Percentiles rank a stretch among this genome's conserved stretches.
These are phyloP conservation scores for Dicyrtoma fusca DNA, from an alignment of 2,888 invertebrate species.

Conservation along the genomic window DNA sequence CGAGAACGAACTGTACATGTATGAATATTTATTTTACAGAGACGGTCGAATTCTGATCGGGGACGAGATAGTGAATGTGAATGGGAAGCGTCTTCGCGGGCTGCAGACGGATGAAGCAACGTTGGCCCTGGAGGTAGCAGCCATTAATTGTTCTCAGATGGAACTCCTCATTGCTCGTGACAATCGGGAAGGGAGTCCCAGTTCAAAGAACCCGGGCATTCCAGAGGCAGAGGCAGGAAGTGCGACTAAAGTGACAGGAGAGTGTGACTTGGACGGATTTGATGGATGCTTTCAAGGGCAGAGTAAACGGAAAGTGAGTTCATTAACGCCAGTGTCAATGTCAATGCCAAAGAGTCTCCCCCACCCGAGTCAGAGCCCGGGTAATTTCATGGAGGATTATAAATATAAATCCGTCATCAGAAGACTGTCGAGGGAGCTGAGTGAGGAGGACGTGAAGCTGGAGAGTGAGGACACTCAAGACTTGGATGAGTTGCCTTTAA, in stretches of 20 bases:
- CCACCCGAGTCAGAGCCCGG: neutral
- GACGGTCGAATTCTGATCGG: conserved; percentile 71
- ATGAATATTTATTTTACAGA: no score
- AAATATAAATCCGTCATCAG: neutral
- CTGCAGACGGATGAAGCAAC: conserved; percentile 59
- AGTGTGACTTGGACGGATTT: no score
- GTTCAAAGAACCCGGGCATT: no score
- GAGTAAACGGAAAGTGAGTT: no score
- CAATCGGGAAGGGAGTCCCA: neutral
- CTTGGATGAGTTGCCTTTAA: neutral
- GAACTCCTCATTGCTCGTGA: conserved; percentile 53
- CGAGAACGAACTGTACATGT: no score
- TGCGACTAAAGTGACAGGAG: no score
- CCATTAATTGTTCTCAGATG: conserved; percentile 51
- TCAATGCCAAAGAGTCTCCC: neutral
- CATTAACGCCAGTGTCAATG: no score
- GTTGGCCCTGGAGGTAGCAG: conserved; percentile 42
- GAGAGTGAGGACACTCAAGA: neutral
- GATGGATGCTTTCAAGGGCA: no score
- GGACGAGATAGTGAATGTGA: conserved; percentile 74
- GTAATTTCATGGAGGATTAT: conserved; percentile 3
- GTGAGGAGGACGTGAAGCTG: conserved; percentile 2
- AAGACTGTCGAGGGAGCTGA: no score
- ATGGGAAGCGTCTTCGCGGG: conserved; percentile 70
- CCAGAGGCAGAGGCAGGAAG: no score